A percentile compares a stretch with the other conserved stretches of the same genome.
Evolutionary conservation across 2,113 vertebrate genomes (phyloP).

Genomic region (Ammospiza caudacuta): DNA sequence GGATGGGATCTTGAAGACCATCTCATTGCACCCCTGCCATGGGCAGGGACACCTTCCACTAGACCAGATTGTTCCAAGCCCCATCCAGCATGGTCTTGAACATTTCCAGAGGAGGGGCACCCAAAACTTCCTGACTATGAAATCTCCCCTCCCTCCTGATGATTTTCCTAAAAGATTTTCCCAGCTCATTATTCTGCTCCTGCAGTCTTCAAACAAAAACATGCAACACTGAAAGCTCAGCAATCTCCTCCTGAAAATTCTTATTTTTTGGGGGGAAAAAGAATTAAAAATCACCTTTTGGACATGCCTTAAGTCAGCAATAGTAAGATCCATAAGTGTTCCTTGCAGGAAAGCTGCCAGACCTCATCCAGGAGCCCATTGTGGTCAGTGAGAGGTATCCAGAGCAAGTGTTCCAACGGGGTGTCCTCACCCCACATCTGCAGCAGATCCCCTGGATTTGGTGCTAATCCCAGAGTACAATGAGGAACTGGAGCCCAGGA

Average conservation of each 20-base stretch:
- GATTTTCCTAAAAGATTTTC: neutral
- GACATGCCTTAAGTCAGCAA: neutral
- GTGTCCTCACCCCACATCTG: neutral
- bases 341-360: neutral
- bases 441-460: neutral
- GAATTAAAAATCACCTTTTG: neutral
- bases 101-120: neutral
- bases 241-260: neutral
- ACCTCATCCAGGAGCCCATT: neutral
- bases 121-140: neutral
- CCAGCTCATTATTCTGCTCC: neutral
- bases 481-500: neutral
- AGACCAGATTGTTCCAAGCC: neutral
- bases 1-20: neutral
- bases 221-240: neutral
- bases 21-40: neutral
- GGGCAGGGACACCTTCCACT: neutral
- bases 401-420: fast-evolving
- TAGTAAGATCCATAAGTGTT: fast-evolving
- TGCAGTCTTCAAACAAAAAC: neutral
- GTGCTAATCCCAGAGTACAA: neutral
- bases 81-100: fast-evolving
- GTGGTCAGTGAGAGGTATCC: neutral
- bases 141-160: neutral
- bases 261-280: neutral